Conservation (phyloP, 2,113 vertebrate species). For the Mirounga angustirostris region DNA sequence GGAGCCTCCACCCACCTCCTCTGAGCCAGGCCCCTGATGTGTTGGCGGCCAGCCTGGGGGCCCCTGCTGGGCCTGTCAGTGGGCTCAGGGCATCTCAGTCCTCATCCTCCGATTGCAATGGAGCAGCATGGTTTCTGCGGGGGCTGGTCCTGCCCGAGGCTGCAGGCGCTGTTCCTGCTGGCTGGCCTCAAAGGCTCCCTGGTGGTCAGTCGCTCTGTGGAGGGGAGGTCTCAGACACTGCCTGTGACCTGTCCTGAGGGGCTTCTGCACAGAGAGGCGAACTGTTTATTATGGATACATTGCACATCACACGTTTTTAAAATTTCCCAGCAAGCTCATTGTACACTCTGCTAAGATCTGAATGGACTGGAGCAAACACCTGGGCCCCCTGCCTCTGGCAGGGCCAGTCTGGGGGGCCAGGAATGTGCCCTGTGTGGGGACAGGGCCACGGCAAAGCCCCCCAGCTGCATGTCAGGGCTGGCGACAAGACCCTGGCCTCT, state of each 20-base stretch:
- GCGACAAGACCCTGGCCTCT: neutral
- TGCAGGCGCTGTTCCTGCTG: neutral
- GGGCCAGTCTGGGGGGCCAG: neutral
- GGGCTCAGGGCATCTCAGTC: neutral
- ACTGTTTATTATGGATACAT: neutral
- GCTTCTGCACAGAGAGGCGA: neutral
- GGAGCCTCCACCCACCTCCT: neutral
- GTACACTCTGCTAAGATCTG: conserved; percentile 8
- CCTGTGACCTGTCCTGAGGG: accelerated
- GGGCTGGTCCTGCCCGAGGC: neutral
- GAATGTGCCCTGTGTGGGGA: accelerated
- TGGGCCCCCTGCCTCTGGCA: neutral
- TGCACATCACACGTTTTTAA: neutral
- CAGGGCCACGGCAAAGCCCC: neutral
- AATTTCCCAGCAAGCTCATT: conserved; percentile 55
- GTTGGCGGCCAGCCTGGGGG: accelerated
- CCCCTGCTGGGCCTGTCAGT: too few species aligned
- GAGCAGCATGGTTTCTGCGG: neutral
- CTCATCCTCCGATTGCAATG: neutral
- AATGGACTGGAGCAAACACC: neutral
- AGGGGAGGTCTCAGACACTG: neutral
- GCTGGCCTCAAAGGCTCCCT: neutral
- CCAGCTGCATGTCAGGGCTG: neutral
- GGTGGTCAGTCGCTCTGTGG: neutral
- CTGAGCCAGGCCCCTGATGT: neutral